Base-by-base conservation (phyloP, 2,797 vertebrate genomes). In the Gephyroberyx darwinii region DNA sequence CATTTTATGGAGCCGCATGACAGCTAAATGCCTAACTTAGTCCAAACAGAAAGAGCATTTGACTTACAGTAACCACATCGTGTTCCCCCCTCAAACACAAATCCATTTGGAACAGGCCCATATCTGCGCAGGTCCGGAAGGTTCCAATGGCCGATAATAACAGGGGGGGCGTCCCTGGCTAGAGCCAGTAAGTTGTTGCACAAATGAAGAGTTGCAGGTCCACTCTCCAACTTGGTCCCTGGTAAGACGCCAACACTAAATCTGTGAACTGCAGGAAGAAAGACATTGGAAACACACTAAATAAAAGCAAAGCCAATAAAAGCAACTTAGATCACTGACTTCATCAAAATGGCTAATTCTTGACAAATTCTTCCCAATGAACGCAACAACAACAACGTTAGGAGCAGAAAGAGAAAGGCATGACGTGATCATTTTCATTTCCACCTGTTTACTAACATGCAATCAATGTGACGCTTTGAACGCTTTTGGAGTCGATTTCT, bases 41-140 rank as follows among this genome's bases (percentile, higher is more conserved):
- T 3, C 10, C 19, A n/a, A 56, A 53, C 7, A 17, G 45, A 53
- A 41, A 12, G 10, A 54, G 47, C 8, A 6, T 83, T 94, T 89
- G 41, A 91, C 97, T 98, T 91, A 99, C 97, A 99, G 92, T 95
- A 97, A 68, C 98, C 98, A 45, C 98, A 99, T 84, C 97, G 94
- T 17, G 97, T 97, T 63, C 98, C 98, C 51, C 97, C 98, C 92
- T 99, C 98, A 19, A 98, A 98, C 88, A 98, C 96, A 67, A 98
- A 99, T 20, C 98, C 98, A 0, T 94, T 95, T 1, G 95, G 95
- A 62, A 99, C 96, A 0, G 98, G 96, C 74, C 98, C 97, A 0
- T 98, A 99, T 56, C 98, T 92, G 31, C 98, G 95, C 79, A 99
- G 93, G 76, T 99, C 97, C 0, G 96, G 94, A 51, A 99, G 95